phyloP scores from a whole-genome alignment of 2,113 vertebrate species.

The Thamnophis sirtalis region DNA sequence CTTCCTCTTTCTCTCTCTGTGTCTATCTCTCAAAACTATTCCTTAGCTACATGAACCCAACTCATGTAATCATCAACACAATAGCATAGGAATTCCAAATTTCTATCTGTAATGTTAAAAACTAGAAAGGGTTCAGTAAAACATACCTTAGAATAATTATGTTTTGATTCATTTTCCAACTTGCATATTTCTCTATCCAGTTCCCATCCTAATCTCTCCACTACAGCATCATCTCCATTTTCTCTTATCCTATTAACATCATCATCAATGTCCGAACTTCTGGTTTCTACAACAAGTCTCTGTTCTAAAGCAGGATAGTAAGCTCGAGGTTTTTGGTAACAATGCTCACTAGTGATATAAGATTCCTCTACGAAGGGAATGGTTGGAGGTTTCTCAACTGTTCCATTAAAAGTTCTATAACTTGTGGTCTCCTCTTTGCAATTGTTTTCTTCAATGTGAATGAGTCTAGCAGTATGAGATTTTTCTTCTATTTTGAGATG shows the following conservation, averaged over 20 bases:
- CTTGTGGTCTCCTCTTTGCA: conserved; percentile 64
- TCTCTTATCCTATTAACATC: conserved; percentile 78
- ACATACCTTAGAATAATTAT: conserved; percentile 76
- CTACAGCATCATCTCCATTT: conserved; percentile 78
- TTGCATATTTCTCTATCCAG: conserved; percentile 76
- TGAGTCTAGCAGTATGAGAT: conserved; percentile 63
- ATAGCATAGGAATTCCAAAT: neutral
- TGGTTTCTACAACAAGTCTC: conserved; percentile 88
- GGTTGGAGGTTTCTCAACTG: conserved; percentile 63
- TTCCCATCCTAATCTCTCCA: conserved; percentile 77
- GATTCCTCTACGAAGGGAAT: conserved; percentile 83
- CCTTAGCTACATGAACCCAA: neutral
- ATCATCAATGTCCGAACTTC: conserved; percentile 82
- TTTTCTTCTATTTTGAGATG: conserved; percentile 70
- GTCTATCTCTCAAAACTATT: neutral
- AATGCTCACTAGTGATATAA: conserved; percentile 96
- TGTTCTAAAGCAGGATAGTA: conserved; percentile 92
- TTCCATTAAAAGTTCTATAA: conserved; percentile 76
- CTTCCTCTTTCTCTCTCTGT: too few species aligned
- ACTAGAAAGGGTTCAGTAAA: neutral
- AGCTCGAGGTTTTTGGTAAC: conserved; percentile 93
- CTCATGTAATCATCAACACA: neutral
- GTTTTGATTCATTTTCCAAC: conserved; percentile 64
- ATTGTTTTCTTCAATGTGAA: conserved; percentile 66
- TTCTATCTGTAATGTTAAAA: neutral